Percentiles rank a stretch among this genome's conserved stretches.
Conservation (phyloP, 2,888 invertebrate species). For the Molorchus minor region DNA sequence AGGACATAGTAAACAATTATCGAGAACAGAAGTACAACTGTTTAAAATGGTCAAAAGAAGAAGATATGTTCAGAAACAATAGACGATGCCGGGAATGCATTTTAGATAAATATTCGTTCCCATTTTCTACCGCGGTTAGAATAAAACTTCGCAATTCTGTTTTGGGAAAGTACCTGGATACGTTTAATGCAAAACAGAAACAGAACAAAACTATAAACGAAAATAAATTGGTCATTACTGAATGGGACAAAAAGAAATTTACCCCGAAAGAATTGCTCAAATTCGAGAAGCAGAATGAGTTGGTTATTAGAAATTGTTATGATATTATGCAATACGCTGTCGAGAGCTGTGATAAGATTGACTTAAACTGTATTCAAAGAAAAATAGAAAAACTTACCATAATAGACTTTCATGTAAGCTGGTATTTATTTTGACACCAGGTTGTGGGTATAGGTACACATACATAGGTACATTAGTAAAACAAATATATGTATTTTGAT, state of each 20-base stretch:
- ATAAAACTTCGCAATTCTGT: conserved; percentile 41
- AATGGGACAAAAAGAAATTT: conserved; percentile 46
- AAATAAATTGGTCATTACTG: conserved; percentile 50
- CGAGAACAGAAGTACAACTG: conserved; percentile 16
- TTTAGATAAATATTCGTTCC: conserved; percentile 25
- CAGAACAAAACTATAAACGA: conserved; percentile 48
- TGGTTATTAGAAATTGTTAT: conserved; percentile 44
- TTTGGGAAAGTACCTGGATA: conserved; percentile 53
- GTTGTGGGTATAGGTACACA: no score
- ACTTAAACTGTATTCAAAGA: conserved; percentile 47
- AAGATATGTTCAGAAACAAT: conserved; percentile 24
- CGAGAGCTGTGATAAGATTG: conserved; percentile 43
- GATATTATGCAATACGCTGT: conserved; percentile 48
- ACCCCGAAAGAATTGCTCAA: conserved; percentile 35
- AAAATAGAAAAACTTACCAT: conserved; percentile 47
- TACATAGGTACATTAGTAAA: no score
- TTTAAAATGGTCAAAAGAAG: conserved; percentile 33
- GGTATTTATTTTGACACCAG: no score
- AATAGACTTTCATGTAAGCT: conserved; percentile 49
- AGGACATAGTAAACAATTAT: conserved; percentile 8
- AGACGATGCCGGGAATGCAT: conserved; percentile 21
- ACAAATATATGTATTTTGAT: no score
- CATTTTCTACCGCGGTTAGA: conserved; percentile 29
- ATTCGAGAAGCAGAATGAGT: conserved; percentile 47
- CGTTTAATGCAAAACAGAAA: conserved; percentile 48